Conservation (phyloP, 2,888 invertebrate genomes). For the Apomyelois bistriatella region DNA sequence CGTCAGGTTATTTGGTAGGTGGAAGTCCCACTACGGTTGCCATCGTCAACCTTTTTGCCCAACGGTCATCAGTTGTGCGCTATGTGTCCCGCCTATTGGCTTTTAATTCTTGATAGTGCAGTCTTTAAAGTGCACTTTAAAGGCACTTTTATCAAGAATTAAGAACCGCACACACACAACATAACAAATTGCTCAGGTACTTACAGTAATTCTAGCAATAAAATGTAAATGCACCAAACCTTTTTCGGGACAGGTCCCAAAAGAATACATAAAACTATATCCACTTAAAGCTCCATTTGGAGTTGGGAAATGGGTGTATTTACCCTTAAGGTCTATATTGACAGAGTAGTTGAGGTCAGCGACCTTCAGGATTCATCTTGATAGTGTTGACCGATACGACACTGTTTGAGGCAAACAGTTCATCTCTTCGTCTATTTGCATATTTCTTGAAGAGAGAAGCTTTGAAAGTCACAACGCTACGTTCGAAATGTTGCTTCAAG, state of each 20-base stretch:
- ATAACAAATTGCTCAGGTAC: not conserved
- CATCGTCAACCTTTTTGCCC: no score
- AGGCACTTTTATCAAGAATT: no score
- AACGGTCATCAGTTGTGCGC: no score
- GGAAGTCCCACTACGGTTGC: no score
- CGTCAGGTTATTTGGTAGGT: no score
- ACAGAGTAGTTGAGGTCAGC: not conserved
- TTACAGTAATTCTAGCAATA: not conserved
- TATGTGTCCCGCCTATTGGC: no score
- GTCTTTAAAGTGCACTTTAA: no score
- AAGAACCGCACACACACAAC: no score
- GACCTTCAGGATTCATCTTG: not conserved
- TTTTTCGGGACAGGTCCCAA: not conserved
- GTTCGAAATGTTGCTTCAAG: no score
- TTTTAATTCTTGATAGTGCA: no score
- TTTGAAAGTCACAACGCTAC: not conserved
- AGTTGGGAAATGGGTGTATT: not conserved
- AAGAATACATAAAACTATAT: not conserved
- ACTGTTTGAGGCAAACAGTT: not conserved
- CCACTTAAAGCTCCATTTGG: not conserved
- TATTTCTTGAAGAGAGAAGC: not conserved
- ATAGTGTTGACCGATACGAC: not conserved
- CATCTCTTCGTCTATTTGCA: not conserved
- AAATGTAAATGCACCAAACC: not conserved
- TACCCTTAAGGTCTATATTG: slow-evolving; percentile 2